Evolutionary conservation across 2,797 vertebrate species (phyloP), one percentile per base, ranked within the genome.

Genomic region (Poeciliopsis gracilis): DNA sequence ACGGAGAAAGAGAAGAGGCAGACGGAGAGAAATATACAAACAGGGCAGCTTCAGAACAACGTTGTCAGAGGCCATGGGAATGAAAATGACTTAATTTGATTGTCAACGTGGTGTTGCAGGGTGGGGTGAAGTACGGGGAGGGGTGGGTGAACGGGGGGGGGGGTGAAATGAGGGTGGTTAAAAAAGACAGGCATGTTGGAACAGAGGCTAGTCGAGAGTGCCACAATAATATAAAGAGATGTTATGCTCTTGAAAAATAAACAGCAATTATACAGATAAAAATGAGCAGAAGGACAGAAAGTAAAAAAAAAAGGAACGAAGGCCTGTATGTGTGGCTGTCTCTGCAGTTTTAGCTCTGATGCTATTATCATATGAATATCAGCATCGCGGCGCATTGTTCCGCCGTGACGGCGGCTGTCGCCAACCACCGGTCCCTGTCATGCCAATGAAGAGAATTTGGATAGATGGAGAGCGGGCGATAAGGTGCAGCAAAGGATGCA

Each of bases 341-440:
- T 91, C 84, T 83, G 84, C 84, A 71, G 78, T 74, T 80, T 89
- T 76, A 82, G 71, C 86, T 90, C 90, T 90, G 89, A 89, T 90
- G 91, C 86, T 88, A 94, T 95, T 95, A 94, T 95, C 94, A 94
- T 94, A 94, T 94, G 94, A 95, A 95, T 93, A 94, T 95, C 91
- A 92, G 82, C 90, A 89, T 92, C 91, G 86, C 93, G 79, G 82
- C 82, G 90, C 92, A 92, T 94, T 93, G 94, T 94, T 94, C 91
- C 79, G 72, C 85, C 85, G 78, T 92, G 92, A 93, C 93, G 88
- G 83, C 84, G 88, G 90, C 87, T 87, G 91, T 92, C 84, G 83
- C 90, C 89, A 91, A 87, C 88, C 90, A 89, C 87, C 88, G 73
- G 89, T 70, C 87, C 90, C 92, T 88, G 92, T 92, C 93, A 92